Percentiles rank a stretch among this genome's conserved stretches.
Evolutionary conservation across 1,140 invertebrate species (phyloP).

Genomic region (Cydia fagiglandana): DNA sequence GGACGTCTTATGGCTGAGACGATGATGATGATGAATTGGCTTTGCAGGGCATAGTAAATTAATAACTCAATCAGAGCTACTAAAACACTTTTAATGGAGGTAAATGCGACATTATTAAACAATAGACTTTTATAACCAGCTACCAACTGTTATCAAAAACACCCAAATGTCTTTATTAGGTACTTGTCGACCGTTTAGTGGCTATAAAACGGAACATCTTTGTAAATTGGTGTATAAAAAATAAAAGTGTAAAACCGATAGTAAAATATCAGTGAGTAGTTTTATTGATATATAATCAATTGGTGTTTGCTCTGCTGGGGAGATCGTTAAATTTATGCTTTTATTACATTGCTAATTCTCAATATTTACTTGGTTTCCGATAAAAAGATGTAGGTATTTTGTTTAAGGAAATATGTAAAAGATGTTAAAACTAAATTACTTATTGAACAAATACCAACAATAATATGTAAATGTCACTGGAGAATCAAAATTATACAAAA

Average conservation of each 20-base stretch:
- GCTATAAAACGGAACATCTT: conserved; percentile 16
- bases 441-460: too few relatives aligned
- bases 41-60: too few relatives aligned
- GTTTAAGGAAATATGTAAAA: too few relatives aligned
- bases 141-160: conserved; percentile 20
- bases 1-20: too few relatives aligned
- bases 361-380: not conserved
- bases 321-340: conserved; percentile 25
- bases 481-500: too few relatives aligned
- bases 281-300: conserved; percentile 31
- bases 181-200: conserved; percentile 25
- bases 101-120: not conserved
- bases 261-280: conserved; percentile 19
- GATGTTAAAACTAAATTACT: too few relatives aligned
- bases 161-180: conserved; percentile 29
- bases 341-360: conserved; percentile 17
- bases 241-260: conserved; percentile 26
- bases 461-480: too few relatives aligned
- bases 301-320: not conserved
- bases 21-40: too few relatives aligned
- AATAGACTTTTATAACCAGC: conserved; percentile 20
- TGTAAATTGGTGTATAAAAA: conserved; percentile 28
- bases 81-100: not conserved
- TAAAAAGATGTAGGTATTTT: too few relatives aligned
- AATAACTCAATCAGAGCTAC: not conserved